phyloP scores from a whole-genome alignment of 1,140 invertebrate species.

The Diachasma alloeum region DNA sequence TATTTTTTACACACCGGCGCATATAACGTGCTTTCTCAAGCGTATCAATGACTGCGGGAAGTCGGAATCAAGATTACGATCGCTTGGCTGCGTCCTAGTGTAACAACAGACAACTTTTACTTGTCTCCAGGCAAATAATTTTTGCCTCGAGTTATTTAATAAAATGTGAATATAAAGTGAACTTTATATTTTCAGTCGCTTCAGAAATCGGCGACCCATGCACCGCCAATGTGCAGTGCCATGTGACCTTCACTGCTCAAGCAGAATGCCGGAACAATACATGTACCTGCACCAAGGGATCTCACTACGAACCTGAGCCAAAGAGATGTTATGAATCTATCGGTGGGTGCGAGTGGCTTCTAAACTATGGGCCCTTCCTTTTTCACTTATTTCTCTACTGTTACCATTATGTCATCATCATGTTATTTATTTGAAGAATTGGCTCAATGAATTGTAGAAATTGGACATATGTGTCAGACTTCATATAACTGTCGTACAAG shows the following conservation, averaged over 20 bases:
- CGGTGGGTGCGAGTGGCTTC: too few relatives aligned
- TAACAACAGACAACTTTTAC: not conserved
- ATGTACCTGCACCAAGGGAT: conserved; percentile 50
- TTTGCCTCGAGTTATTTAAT: too few relatives aligned
- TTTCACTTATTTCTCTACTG: too few relatives aligned
- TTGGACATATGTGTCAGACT: conserved; percentile 47
- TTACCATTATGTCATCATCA: too few relatives aligned
- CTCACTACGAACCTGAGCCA: conserved; percentile 39
- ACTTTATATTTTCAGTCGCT: conserved; percentile 44
- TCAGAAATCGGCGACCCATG: conserved; percentile 49
- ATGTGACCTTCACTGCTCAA: conserved; percentile 50
- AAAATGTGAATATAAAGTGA: too few relatives aligned
- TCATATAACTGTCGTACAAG: conserved; percentile 50
- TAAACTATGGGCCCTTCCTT: too few relatives aligned
- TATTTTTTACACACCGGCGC: not conserved
- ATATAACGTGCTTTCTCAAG: not conserved
- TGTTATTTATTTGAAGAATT: too few relatives aligned
- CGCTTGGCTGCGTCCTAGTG: not conserved
- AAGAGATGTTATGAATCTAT: conserved; percentile 51
- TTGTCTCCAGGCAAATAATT: too few relatives aligned
- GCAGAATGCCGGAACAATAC: conserved; percentile 50
- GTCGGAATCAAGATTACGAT: not conserved
- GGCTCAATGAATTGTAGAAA: conserved; percentile 33
- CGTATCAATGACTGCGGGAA: not conserved
- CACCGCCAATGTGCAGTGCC: conserved; percentile 46